phyloP scores from a whole-genome alignment of 2,888 invertebrate species.

The Carterocephalus palaemon region DNA sequence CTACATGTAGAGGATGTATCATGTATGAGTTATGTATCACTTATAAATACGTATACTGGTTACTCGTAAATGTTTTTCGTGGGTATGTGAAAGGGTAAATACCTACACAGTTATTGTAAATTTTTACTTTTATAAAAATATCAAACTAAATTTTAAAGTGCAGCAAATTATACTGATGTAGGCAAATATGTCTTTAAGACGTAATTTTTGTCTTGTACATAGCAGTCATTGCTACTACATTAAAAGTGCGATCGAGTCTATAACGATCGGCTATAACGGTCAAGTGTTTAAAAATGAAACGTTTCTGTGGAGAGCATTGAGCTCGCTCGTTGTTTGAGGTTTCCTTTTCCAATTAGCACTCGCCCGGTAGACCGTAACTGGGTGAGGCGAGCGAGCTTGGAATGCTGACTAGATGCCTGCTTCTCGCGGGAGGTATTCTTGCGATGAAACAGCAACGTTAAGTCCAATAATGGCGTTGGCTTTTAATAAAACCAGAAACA shows the following conservation, averaged over 20 bases:
- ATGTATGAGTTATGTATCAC: background rate
- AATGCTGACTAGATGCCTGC: slow-evolving; percentile 43
- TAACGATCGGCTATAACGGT: slow-evolving; percentile 67
- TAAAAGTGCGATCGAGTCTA: slow-evolving; percentile 8
- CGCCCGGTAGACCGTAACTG: slow-evolving; percentile 74
- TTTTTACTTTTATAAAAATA: no score
- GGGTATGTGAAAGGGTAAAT: no score
- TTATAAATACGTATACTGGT: no score
- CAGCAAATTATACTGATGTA: no score
- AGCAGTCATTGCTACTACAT: slow-evolving; percentile 21
- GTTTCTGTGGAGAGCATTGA: slow-evolving; percentile 77
- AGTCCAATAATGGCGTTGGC: no score
- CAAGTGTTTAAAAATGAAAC: slow-evolving; percentile 75
- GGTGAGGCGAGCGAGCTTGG: slow-evolving; percentile 59
- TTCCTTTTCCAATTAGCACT: slow-evolving; percentile 79
- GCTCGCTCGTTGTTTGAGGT: slow-evolving; percentile 76
- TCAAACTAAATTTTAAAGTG: no score
- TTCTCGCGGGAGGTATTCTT: slow-evolving; percentile 50
- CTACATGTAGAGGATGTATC: background rate
- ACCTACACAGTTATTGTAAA: no score
- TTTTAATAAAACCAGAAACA: no score
- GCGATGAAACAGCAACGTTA: slow-evolving; percentile 3
- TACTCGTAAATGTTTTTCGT: no score
- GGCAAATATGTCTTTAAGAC: no score
- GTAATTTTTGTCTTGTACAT: slow-evolving; percentile 18